These are phyloP conservation scores for Aptenodytes forsteri DNA, from an alignment of 2,113 vertebrate species.

Conservation along the genomic window DNA sequence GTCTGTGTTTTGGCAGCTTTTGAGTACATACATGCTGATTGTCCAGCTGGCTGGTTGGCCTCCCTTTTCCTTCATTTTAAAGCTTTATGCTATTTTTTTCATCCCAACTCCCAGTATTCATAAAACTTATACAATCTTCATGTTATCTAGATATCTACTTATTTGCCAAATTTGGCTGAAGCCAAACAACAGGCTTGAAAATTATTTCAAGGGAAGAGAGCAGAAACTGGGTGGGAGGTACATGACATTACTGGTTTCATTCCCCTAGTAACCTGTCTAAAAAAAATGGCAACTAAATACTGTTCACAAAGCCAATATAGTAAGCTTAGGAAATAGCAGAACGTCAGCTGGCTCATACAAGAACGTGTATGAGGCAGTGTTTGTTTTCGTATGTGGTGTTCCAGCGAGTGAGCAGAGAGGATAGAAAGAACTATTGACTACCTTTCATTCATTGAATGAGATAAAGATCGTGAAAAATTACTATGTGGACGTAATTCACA, in stretches of 20 bases:
- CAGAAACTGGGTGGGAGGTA: not conserved
- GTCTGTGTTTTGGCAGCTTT: not conserved
- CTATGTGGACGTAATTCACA: not conserved
- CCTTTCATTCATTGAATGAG: not conserved
- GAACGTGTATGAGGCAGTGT: not conserved
- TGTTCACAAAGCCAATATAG: not conserved
- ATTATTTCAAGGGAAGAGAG: not conserved
- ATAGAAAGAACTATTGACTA: not conserved
- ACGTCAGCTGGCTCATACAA: not conserved
- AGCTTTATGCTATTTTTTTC: not conserved
- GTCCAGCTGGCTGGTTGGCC: not conserved
- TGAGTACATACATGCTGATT: not conserved
- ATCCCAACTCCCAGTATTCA: not conserved
- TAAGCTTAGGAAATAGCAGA: not conserved
- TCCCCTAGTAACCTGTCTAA: not conserved
- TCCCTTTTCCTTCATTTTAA: not conserved
- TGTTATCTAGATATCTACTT: not conserved
- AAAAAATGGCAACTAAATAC: not conserved
- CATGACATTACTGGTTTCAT: not conserved
- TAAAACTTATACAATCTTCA: not conserved
- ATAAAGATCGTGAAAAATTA: not conserved
- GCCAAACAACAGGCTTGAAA: not conserved
- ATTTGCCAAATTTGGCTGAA: not conserved
- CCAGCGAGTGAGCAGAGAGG: not conserved
- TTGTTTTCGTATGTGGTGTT: not conserved